Conservation (phyloP, 2,797 vertebrate genomes). For the Poecile montanus region DNA sequence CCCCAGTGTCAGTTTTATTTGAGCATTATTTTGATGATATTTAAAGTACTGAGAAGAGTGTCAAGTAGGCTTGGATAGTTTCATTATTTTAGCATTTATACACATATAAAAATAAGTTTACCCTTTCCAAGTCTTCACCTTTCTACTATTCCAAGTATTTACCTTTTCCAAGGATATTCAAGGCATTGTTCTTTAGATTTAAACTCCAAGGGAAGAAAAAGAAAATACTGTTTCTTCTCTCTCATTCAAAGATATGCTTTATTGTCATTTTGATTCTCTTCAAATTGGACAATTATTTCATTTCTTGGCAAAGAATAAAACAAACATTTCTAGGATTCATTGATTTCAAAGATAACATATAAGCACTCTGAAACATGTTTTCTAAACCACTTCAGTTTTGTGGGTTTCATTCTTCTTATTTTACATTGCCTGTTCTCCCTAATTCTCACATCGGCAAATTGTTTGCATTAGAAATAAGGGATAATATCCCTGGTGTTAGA, state of each 20-base stretch:
- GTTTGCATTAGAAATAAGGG: background rate
- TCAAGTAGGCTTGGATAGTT: background rate
- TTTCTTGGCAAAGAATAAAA: background rate
- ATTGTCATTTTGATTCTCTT: background rate
- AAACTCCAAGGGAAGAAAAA: background rate
- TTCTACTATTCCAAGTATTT: too few species aligned
- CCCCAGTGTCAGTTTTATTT: background rate
- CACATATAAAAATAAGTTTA: background rate
- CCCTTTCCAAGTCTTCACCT: background rate
- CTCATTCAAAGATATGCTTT: background rate
- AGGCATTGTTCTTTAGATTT: background rate
- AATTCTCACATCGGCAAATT: background rate
- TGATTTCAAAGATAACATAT: background rate
- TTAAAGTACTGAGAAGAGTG: background rate
- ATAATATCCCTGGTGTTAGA: background rate
- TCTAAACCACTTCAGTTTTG: background rate
- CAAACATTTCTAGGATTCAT: background rate
- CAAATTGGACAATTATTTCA: background rate
- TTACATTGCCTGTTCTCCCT: background rate
- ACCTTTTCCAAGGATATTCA: background rate
- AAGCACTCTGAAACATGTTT: background rate
- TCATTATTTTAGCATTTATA: background rate
- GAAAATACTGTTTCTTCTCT: background rate
- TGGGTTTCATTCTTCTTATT: background rate
- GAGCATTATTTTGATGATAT: rapidly evolving